Conservation (phyloP, 2,888 invertebrate species). For the Mantis religiosa region DNA sequence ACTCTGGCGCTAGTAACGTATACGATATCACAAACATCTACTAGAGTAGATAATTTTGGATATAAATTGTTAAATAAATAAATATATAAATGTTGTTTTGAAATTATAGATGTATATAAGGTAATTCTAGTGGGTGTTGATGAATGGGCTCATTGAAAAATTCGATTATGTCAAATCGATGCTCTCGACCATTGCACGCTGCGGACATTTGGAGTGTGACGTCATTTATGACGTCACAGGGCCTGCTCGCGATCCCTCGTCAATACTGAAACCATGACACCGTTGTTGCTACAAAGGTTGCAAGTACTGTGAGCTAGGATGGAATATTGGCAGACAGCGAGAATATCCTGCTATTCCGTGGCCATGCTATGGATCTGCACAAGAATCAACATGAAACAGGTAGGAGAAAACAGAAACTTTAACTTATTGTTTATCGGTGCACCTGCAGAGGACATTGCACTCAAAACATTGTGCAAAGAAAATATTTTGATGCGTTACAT, state of each 20-base stretch:
- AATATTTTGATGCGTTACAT: no score
- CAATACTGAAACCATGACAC: not conserved
- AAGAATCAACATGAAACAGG: not conserved
- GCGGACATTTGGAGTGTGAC: constrained; percentile 15
- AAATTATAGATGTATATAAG: not conserved
- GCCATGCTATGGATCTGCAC: not conserved
- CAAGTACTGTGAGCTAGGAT: not conserved
- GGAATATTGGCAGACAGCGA: not conserved
- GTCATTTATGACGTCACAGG: not conserved
- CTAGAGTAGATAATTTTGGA: not conserved
- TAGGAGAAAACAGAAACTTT: not conserved
- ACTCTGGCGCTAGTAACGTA: not conserved
- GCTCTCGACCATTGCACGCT: not conserved
- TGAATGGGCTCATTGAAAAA: not conserved
- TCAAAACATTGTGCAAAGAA: no score
- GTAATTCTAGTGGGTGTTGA: not conserved
- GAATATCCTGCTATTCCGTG: not conserved
- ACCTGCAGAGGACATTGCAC: no score
- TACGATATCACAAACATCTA: not conserved
- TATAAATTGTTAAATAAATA: not conserved
- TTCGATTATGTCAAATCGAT: not conserved
- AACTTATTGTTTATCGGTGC: not conserved
- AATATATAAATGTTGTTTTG: not conserved
- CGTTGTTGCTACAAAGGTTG: not conserved
- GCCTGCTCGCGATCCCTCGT: not conserved